Evolutionary conservation across 1,140 invertebrate genomes (phyloP).

Genomic region (Zaprionus vittiger): DNA sequence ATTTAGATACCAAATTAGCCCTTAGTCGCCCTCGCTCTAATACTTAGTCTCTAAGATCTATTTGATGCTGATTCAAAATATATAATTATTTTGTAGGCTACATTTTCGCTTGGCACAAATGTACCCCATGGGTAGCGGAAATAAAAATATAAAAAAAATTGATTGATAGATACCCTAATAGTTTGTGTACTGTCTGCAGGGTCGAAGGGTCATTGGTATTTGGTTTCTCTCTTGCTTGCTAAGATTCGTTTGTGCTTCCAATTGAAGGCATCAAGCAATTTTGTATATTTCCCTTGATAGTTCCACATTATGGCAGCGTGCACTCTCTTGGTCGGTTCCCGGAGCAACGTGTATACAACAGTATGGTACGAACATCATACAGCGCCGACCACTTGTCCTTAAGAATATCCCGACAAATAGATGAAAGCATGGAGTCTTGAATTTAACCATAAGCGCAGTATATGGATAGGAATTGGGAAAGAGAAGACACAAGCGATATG

Average conservation of each 20-base stretch:
- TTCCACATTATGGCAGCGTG: constrained; percentile 96
- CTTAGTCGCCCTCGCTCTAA: too few species aligned
- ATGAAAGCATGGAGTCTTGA: constrained; percentile 97
- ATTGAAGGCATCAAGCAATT: constrained; percentile 88
- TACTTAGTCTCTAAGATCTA: too few species aligned
- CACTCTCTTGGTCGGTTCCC: constrained; percentile 97
- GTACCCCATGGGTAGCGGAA: too few species aligned
- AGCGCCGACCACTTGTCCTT: constrained; percentile 99
- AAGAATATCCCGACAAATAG: constrained; percentile 98
- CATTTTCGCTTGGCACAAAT: too few species aligned
- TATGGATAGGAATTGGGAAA: constrained; percentile 98
- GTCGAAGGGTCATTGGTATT: too few species aligned
- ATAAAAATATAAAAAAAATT: too few species aligned
- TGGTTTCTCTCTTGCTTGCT: constrained; percentile 44
- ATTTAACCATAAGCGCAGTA: constrained; percentile 95
- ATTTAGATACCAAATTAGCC: too few species aligned
- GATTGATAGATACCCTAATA: too few species aligned
- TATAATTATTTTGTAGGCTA: too few species aligned
- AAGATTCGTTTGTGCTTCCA: constrained; percentile 86
- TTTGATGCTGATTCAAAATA: too few species aligned
- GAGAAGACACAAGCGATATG: constrained; percentile 94
- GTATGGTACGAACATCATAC: constrained; percentile 96
- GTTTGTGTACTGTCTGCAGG: too few species aligned
- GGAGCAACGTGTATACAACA: constrained; percentile 97
- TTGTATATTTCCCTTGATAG: constrained; percentile 93